phyloP scores from a whole-genome alignment of 2,888 invertebrate species.

The Acanthosepion esculentum region DNA sequence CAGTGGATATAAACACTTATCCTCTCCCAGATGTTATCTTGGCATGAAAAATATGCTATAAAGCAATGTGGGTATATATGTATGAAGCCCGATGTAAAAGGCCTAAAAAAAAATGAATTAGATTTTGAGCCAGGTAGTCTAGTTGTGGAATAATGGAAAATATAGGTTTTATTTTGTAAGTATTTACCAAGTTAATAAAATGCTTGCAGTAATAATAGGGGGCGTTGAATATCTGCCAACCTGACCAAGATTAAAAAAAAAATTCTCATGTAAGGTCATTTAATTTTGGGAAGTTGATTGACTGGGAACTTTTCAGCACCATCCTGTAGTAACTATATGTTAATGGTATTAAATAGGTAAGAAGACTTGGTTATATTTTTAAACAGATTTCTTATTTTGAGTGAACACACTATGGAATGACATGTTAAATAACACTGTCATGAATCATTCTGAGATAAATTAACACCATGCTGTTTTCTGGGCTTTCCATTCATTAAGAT shows the following conservation, averaged over 20 bases:
- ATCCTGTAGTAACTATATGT: too few relatives aligned
- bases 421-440: neutral
- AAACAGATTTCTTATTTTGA: neutral
- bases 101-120: neutral
- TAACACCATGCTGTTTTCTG: too few relatives aligned
- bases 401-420: neutral
- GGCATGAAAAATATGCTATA: neutral
- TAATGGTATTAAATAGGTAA: too few relatives aligned
- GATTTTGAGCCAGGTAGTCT: neutral
- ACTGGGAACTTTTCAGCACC: too few relatives aligned
- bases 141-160: neutral
- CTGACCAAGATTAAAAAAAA: too few relatives aligned
- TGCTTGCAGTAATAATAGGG: too few relatives aligned
- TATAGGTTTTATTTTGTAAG: neutral
- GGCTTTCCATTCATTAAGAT: too few relatives aligned
- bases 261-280: too few relatives aligned
- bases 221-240: too few relatives aligned
- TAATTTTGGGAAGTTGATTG: too few relatives aligned
- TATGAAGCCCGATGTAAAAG: neutral
- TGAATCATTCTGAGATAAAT: neutral
- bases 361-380: too few relatives aligned
- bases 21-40: slow-evolving; percentile 1
- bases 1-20: neutral
- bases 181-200: too few relatives aligned
- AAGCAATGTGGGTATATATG: neutral